A percentile compares a stretch with the other conserved stretches of the same genome.
Evolutionary conservation across 2,797 vertebrate genomes (phyloP).

Genomic region (Coendou prehensilis): DNA sequence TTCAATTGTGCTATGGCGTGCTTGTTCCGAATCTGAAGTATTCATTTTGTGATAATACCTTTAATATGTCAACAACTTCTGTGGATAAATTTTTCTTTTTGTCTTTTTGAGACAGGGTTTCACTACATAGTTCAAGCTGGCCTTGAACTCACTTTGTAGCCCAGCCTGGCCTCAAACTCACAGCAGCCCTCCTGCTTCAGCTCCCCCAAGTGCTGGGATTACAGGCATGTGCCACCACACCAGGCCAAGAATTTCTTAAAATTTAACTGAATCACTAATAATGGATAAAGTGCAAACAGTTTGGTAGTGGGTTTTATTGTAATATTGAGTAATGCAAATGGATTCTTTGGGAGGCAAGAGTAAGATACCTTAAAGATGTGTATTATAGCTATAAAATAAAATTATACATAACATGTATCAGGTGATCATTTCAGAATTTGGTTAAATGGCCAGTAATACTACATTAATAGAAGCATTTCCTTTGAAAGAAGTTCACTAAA

Average conservation of each 20-base stretch:
- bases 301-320: background rate
- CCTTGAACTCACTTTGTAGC: background rate
- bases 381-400: background rate
- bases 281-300: conserved; percentile 2
- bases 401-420: background rate
- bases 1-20: background rate
- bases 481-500: conserved; percentile 30
- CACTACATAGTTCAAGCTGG: background rate
- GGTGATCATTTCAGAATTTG: conserved; percentile 31
- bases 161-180: background rate
- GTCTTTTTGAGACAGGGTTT: background rate
- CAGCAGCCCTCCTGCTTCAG: background rate
- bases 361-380: background rate
- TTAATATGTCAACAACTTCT: conserved; percentile 13
- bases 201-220: background rate
- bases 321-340: conserved; percentile 4
- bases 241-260: background rate
- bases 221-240: background rate
- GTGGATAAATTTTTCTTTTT: background rate
- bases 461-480: conserved; percentile 22
- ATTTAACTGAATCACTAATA: background rate
- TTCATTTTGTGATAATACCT: conserved; percentile 34
- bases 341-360: background rate
- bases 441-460: background rate
- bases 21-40: conserved; percentile 31